Evolutionary conservation across 2,113 vertebrate genomes (phyloP).

Genomic region (Oncorhynchus gorbuscha): DNA sequence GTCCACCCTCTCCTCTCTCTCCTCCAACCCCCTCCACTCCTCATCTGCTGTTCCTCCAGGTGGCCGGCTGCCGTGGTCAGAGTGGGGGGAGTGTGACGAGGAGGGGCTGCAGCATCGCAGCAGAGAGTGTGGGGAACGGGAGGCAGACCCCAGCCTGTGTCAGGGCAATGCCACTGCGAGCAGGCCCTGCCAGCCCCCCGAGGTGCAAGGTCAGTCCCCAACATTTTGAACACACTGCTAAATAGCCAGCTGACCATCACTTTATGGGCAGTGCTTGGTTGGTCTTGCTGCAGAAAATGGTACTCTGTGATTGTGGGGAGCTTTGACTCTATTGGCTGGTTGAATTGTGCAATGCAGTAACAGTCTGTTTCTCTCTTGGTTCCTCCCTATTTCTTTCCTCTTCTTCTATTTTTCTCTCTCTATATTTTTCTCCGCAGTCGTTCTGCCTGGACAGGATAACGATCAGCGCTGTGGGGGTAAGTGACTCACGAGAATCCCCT

Average conservation of each 20-base stretch:
- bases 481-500: conserved; percentile 22
- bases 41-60: conserved; percentile 59
- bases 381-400: background rate
- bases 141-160: conserved; percentile 70
- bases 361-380: background rate
- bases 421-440: conserved; percentile 70
- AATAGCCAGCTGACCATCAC: background rate
- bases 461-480: conserved; percentile 84
- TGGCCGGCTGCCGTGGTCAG: conserved; percentile 86
- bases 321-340: background rate
- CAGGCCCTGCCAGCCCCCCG: conserved; percentile 78
- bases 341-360: background rate
- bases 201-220: conserved; percentile 84
- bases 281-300: background rate
- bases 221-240: background rate
- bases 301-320: background rate
- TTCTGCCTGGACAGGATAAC: conserved; percentile 85
- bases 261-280: background rate
- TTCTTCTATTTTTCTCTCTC: background rate
- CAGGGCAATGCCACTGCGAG: conserved; percentile 85
- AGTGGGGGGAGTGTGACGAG: conserved; percentile 87
- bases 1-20: background rate
- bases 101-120: conserved; percentile 82
- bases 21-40: background rate
- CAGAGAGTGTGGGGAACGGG: conserved; percentile 75